These are phyloP conservation scores for Chondrilla cf. caribensis DNA, from an alignment of 37 sponge, comb jelly and placozoan species.

Conservation along the genomic window DNA sequence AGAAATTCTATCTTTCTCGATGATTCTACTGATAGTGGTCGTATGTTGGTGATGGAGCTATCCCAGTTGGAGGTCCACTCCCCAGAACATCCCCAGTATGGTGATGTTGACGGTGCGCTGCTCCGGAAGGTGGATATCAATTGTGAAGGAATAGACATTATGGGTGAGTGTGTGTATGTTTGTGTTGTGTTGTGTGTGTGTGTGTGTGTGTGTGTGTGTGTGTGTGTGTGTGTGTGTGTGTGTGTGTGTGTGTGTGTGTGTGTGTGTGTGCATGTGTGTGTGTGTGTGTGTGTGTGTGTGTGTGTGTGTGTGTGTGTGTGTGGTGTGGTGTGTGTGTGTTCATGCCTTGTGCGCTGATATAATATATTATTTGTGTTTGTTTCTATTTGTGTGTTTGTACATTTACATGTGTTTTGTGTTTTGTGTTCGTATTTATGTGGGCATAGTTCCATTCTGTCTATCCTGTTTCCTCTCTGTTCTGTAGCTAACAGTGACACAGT, in stretches of 20 bases:
- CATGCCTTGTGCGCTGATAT: too few species aligned
- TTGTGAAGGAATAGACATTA: constrained; percentile 23
- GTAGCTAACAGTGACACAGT: constrained; percentile 82
- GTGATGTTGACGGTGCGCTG: background rate
- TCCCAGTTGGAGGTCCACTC: constrained; percentile 15
- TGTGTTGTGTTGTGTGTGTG: constrained; percentile 1
- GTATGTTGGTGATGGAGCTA: background rate
- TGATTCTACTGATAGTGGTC: too few species aligned
- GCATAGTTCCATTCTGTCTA: too few species aligned
- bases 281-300: background rate
- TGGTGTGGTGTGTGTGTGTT: background rate
- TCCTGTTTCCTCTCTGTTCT: too few species aligned
- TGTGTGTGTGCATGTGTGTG: background rate
- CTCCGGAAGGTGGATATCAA: background rate
- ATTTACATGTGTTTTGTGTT: too few species aligned
- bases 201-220: constrained; percentile 22
- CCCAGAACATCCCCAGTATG: constrained; percentile 12
- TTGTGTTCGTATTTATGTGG: too few species aligned
- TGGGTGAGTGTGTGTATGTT: constrained; percentile 15
- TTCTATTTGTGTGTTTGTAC: too few species aligned
- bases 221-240: constrained; percentile 17
- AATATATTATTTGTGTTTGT: too few species aligned
- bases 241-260: constrained; percentile 19
- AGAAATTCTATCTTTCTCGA: constrained; percentile 7
- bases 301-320: background rate